These are phyloP conservation scores for Megaptera novaeangliae DNA, from an alignment of 2,113 vertebrate genomes.

Conservation along the genomic window DNA sequence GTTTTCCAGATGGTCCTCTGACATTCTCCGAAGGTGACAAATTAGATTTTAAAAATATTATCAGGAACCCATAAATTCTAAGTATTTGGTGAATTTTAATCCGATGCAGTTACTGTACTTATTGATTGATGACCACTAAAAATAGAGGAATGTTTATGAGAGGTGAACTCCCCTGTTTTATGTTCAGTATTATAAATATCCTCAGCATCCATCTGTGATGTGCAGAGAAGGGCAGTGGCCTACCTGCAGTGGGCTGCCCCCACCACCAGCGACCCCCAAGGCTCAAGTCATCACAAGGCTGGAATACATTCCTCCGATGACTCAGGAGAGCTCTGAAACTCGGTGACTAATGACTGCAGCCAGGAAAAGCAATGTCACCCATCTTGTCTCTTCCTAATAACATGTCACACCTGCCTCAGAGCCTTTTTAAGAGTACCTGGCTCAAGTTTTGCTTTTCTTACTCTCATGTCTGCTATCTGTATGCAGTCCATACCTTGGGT, in stretches of 20 bases:
- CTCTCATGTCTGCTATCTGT: not conserved
- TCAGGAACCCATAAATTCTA: not conserved
- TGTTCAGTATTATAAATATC: too few relatives aligned
- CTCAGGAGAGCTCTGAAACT: not conserved
- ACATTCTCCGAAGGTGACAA: not conserved
- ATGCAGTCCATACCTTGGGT: conserved; percentile 87
- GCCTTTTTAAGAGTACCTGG: not conserved
- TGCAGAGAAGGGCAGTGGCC: not conserved
- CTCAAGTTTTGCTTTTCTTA: not conserved
- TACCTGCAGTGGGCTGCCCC: fast-evolving
- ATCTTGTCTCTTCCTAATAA: not conserved
- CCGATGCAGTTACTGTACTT: not conserved
- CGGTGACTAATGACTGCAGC: not conserved
- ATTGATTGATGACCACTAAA: too few relatives aligned
- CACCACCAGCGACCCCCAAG: not conserved
- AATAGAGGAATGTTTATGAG: not conserved
- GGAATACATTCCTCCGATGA: not conserved
- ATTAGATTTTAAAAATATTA: not conserved
- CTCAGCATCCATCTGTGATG: fast-evolving
- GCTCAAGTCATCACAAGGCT: not conserved
- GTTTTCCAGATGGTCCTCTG: not conserved
- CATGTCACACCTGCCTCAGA: too few relatives aligned
- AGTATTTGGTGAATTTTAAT: not conserved
- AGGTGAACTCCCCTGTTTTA: not conserved
- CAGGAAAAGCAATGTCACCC: not conserved